A percentile compares a stretch with the other conserved stretches of the same genome.
Evolutionary conservation across 2,113 vertebrate genomes (phyloP).

Genomic region (Falcunculus frontatus): DNA sequence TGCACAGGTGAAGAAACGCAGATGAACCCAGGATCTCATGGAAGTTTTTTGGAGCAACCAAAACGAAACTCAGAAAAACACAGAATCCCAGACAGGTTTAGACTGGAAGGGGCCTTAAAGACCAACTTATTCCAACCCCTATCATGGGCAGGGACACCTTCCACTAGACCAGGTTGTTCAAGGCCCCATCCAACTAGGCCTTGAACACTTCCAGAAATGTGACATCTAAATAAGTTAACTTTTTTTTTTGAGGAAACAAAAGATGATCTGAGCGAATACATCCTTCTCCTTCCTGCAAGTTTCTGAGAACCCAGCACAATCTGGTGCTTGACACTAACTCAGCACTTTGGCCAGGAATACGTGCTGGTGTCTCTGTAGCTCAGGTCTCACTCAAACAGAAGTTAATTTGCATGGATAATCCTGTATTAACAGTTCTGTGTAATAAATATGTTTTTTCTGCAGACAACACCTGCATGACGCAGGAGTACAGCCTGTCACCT

Average conservation of each 20-base stretch:
- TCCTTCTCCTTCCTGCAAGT: neutral
- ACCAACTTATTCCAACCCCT: too few relatives aligned
- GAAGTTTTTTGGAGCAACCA: neutral
- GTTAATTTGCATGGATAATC: neutral
- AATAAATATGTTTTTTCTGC: neutral
- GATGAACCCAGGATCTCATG: accelerated
- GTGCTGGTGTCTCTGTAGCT: neutral
- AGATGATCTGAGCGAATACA: neutral
- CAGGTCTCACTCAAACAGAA: neutral
- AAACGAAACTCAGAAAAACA: neutral
- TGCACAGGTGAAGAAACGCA: neutral
- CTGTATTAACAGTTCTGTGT: neutral
- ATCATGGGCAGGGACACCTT: accelerated
- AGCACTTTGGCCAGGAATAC: neutral
- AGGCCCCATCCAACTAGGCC: neutral
- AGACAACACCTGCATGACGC: neutral
- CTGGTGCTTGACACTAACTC: neutral
- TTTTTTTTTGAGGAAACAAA: neutral
- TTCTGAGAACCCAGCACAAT: neutral
- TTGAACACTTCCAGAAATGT: neutral
- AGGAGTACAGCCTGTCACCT: neutral
- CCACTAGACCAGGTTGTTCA: neutral
- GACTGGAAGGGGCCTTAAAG: neutral
- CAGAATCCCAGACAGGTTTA: neutral
- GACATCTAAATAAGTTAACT: neutral